These are phyloP conservation scores for Chlamydotis undulata DNA, from an alignment of 2,113 vertebrate species.

Conservation along the genomic window DNA sequence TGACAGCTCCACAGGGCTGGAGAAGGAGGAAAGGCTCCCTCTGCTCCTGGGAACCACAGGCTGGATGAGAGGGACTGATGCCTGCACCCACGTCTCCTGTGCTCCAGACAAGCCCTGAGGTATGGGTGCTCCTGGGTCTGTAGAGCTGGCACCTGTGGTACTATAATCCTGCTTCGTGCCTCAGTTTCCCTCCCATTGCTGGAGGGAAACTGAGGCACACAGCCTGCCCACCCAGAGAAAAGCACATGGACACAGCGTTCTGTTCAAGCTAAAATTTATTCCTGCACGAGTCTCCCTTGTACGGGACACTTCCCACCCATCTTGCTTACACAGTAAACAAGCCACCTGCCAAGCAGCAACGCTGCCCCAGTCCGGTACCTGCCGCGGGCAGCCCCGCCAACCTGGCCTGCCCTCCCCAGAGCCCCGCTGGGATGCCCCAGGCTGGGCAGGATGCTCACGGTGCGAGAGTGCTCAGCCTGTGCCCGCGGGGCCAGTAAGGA, in stretches of 20 bases:
- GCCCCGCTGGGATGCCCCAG: background rate
- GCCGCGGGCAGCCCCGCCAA: background rate
- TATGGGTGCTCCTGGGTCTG: rapidly evolving
- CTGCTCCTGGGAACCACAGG: rapidly evolving
- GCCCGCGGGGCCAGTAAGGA: background rate
- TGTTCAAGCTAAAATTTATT: constrained; percentile 77
- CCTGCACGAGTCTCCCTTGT: constrained; percentile 70
- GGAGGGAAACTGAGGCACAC: too few species aligned
- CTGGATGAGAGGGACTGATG: background rate
- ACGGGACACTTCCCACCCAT: constrained; percentile 46
- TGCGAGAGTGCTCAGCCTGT: background rate
- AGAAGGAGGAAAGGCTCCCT: background rate
- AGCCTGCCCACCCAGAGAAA: background rate
- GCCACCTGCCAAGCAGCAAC: constrained; percentile 33
- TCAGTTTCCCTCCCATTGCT: background rate
- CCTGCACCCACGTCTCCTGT: background rate
- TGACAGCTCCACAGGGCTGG: background rate
- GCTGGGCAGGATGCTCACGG: background rate
- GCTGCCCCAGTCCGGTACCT: constrained; percentile 3
- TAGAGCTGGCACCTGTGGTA: rapidly evolving
- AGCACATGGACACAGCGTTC: background rate
- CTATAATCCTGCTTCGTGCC: too few species aligned
- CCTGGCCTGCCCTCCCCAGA: background rate
- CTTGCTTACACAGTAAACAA: constrained; percentile 86
- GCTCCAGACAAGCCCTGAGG: background rate